Percentiles rank a stretch among this genome's conserved stretches.
These are phyloP conservation scores for Phymatocera aterrima DNA, from an alignment of 2,888 invertebrate genomes.

Conservation along the genomic window DNA sequence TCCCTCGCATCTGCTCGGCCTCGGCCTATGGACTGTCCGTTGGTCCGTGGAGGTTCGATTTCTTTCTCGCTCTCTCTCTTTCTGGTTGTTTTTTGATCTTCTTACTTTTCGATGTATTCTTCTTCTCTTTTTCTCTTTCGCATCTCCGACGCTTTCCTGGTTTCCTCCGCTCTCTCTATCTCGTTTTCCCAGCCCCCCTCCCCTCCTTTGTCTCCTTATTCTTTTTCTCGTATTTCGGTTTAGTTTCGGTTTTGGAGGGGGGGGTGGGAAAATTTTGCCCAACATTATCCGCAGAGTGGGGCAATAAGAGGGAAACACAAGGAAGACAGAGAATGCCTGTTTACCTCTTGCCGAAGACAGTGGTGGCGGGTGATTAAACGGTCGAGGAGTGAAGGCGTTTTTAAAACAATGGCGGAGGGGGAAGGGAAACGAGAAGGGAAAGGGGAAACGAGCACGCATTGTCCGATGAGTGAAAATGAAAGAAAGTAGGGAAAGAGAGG, in stretches of 20 bases:
- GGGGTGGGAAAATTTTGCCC: constrained; percentile 7
- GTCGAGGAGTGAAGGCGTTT: constrained; percentile 20
- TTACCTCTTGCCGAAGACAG: neutral
- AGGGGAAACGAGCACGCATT: constrained; percentile 1
- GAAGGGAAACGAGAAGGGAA: neutral
- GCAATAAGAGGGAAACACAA: neutral
- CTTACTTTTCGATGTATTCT: neutral
- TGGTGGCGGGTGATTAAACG: constrained; percentile 22
- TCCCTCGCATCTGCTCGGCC: constrained; percentile 21
- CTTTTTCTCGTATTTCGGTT: neutral
- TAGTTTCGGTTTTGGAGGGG: neutral
- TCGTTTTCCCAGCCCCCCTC: neutral
- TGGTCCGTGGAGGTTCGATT: constrained; percentile 44
- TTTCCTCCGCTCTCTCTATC: neutral
- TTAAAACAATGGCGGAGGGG: constrained; percentile 25
- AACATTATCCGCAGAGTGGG: constrained; percentile 5
- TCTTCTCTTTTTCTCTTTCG: neutral
- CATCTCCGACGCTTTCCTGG: constrained; percentile 7
- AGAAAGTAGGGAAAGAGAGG: neutral
- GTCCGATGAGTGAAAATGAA: neutral
- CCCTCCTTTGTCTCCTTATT: neutral
- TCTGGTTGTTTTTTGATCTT: neutral
- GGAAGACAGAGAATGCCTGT: neutral
- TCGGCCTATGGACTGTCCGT: constrained; percentile 8
- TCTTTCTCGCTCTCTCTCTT: constrained; percentile 33